Evolutionary conservation across 2,888 invertebrate genomes (phyloP).

Genomic region (Nephrotoma appendiculata): DNA sequence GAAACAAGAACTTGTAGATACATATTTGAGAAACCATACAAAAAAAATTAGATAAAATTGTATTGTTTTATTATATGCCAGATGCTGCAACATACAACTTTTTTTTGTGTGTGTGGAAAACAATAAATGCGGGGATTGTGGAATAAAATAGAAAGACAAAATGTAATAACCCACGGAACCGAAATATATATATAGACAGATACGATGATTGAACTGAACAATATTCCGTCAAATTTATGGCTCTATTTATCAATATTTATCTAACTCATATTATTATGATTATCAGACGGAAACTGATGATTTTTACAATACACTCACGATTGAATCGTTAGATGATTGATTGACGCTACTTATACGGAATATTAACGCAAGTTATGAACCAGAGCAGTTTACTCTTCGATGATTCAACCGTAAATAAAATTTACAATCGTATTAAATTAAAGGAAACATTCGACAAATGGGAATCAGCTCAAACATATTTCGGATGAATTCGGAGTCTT

Average conservation of each 20-base stretch:
- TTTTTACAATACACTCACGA: too few relatives aligned
- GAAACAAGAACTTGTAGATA: neutral
- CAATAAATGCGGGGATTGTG: neutral
- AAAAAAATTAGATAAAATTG: neutral
- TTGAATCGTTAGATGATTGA: too few relatives aligned
- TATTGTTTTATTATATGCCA: neutral
- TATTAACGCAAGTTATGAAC: too few relatives aligned
- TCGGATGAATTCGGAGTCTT: too few relatives aligned
- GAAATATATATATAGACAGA: neutral
- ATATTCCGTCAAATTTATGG: neutral
- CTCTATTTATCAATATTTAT: neutral
- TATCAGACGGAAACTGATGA: too few relatives aligned
- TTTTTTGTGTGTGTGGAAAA: neutral
- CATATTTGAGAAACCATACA: neutral
- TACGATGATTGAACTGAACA: neutral
- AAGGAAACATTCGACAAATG: too few relatives aligned
- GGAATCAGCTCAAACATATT: too few relatives aligned
- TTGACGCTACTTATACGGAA: too few relatives aligned
- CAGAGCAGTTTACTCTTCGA: too few relatives aligned
- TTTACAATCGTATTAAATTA: too few relatives aligned
- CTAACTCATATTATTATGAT: neutral
- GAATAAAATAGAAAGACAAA: neutral
- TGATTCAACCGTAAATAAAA: too few relatives aligned
- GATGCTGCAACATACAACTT: neutral
- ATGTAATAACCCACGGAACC: neutral